These are phyloP conservation scores for Myiotriccus ornatus DNA, from an alignment of 2,797 vertebrate genomes.

Conservation along the genomic window DNA sequence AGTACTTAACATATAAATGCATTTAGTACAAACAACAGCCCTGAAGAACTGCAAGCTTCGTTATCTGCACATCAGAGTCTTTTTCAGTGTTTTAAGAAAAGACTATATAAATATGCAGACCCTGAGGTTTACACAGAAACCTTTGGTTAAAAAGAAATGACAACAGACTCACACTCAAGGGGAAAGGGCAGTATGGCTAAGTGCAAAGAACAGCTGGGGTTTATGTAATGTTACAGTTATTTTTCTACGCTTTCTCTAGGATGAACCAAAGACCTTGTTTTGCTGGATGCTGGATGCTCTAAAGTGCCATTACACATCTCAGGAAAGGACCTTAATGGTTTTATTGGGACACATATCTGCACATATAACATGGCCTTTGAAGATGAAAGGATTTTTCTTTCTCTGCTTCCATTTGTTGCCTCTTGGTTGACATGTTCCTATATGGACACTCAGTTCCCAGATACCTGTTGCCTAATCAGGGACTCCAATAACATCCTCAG, in stretches of 20 bases:
- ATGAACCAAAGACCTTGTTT: constrained; percentile 44
- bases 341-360: constrained; percentile 36
- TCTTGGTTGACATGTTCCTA: constrained; percentile 62
- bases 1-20: constrained; percentile 15
- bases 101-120: neutral
- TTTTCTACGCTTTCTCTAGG: constrained; percentile 31
- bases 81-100: constrained; percentile 11
- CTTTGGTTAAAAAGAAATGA: constrained; percentile 22
- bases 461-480: constrained; percentile 71
- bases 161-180: neutral
- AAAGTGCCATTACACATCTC: neutral
- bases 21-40: constrained; percentile 26
- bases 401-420: constrained; percentile 36
- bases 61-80: neutral
- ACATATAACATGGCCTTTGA: constrained; percentile 48
- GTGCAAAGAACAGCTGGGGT: constrained; percentile 20
- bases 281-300: constrained; percentile 19
- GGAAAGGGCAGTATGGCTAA: constrained; percentile 31
- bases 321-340: constrained; percentile 35
- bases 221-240: constrained; percentile 11
- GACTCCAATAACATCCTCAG: constrained; percentile 62
- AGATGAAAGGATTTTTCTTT: constrained; percentile 50
- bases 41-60: constrained; percentile 6
- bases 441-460: constrained; percentile 55
- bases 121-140: neutral